Conservation (phyloP, 2,113 vertebrate species). For the Rhynchomys soricoides region DNA sequence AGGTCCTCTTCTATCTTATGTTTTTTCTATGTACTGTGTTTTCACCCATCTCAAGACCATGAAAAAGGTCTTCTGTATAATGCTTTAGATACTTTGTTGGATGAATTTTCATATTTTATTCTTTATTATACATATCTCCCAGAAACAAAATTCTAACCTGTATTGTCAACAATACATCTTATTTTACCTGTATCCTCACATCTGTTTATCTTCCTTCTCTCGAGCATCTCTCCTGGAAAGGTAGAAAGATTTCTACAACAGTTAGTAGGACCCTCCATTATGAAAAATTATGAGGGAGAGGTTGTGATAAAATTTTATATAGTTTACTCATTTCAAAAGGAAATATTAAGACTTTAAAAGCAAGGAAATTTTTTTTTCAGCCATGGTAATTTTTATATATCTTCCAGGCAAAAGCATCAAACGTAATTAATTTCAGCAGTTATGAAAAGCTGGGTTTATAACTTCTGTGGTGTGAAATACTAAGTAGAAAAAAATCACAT, state of each 20-base stretch:
- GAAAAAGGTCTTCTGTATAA: not conserved
- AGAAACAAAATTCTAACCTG: not conserved
- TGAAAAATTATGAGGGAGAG: not conserved
- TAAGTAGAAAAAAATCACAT: not conserved
- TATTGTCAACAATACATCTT: not conserved
- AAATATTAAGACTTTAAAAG: constrained; percentile 11
- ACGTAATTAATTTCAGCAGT: not conserved
- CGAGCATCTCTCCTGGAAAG: not conserved
- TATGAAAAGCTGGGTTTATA: not conserved
- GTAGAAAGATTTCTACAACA: not conserved
- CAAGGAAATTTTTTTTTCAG: not conserved
- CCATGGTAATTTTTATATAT: not conserved
- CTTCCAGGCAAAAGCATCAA: not conserved
- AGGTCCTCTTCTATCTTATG: not conserved
- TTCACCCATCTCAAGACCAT: not conserved
- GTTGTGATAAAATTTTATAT: not conserved
- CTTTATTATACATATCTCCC: not conserved
- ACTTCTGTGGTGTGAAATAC: constrained; percentile 45
- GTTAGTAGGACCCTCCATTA: not conserved
- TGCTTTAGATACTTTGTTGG: not conserved
- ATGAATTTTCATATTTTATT: not conserved
- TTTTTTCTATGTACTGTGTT: not conserved
- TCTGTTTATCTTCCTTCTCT: not conserved
- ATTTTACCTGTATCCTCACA: not conserved
- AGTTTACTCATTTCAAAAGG: not conserved